A percentile compares a stretch with the other conserved stretches of the same genome.
Conservation (phyloP, 2,888 invertebrate genomes). For the Phania funesta region DNA sequence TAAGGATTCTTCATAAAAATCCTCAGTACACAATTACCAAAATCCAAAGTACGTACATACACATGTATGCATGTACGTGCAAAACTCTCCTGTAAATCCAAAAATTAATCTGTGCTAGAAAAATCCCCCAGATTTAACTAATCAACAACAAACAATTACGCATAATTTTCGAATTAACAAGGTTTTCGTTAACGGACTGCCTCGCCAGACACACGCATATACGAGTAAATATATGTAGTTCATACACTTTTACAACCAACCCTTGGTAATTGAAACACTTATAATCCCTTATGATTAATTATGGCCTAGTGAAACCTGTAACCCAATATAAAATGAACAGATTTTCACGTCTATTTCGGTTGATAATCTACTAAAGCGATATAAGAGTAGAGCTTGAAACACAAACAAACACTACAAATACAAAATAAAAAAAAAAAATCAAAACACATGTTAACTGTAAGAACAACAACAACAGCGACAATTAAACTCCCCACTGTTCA, state of each 20-base stretch:
- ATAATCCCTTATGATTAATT: conserved; percentile 71
- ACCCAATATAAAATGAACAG: neutral
- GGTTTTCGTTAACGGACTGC: neutral
- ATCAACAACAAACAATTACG: conserved; percentile 62
- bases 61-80: neutral
- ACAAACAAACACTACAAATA: conserved; percentile 12
- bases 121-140: conserved; percentile 51
- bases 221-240: neutral
- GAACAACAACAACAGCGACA: conserved; percentile 36
- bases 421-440: conserved; percentile 12
- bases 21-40: conserved; percentile 27
- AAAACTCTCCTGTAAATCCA: conserved; percentile 11
- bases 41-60: neutral
- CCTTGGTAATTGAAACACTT: conserved; percentile 59
- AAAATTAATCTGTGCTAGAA: conserved; percentile 35
- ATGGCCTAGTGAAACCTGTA: conserved; percentile 60
- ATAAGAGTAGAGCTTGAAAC: conserved; percentile 46
- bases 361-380: conserved; percentile 62
- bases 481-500: conserved; percentile 57
- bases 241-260: neutral
- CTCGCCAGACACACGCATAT: neutral
- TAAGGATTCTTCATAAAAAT: conserved; percentile 29
- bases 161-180: conserved; percentile 65
- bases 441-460: conserved; percentile 66
- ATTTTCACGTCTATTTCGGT: conserved; percentile 14